Evolutionary conservation across 2,113 vertebrate genomes (phyloP).

Genomic region (Echinops telfairi): DNA sequence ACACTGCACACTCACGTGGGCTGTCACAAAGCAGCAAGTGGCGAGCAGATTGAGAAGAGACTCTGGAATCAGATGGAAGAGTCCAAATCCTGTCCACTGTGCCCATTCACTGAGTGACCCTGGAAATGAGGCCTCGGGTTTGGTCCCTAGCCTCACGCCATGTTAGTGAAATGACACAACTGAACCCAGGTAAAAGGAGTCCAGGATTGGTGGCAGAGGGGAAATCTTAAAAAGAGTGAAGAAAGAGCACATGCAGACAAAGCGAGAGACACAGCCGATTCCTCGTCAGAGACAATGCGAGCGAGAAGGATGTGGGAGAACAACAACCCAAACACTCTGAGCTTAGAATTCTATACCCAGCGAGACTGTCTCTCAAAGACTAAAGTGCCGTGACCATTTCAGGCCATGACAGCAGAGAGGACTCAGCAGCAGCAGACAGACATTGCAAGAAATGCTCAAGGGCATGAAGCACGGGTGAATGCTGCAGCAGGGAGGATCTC

Average conservation of each 20-base stretch:
- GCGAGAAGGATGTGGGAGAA: too few relatives aligned
- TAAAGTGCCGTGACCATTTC: fast-evolving
- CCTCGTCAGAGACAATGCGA: fast-evolving
- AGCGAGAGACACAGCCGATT: fast-evolving
- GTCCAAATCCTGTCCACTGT: background rate
- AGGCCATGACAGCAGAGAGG: fast-evolving
- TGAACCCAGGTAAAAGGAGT: background rate
- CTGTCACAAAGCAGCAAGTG: background rate
- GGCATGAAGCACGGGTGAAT: fast-evolving
- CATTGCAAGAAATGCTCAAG: fast-evolving
- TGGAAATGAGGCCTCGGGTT: background rate
- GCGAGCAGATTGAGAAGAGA: background rate
- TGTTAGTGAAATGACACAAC: fast-evolving
- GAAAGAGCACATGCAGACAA: fast-evolving
- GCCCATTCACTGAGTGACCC: fast-evolving
- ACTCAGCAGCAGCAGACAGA: fast-evolving
- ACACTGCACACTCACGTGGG: too few relatives aligned
- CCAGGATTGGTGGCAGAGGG: fast-evolving
- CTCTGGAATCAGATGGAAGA: too few relatives aligned
- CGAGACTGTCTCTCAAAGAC: fast-evolving
- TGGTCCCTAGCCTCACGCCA: too few relatives aligned
- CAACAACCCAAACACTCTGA: too few relatives aligned
- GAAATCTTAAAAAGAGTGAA: background rate
- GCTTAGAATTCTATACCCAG: background rate
- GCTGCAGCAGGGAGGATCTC: fast-evolving